A percentile compares a stretch with the other conserved stretches of the same genome.
Evolutionary conservation across 2,888 invertebrate species (phyloP).

Genomic region (Sphaeridia pumilis): DNA sequence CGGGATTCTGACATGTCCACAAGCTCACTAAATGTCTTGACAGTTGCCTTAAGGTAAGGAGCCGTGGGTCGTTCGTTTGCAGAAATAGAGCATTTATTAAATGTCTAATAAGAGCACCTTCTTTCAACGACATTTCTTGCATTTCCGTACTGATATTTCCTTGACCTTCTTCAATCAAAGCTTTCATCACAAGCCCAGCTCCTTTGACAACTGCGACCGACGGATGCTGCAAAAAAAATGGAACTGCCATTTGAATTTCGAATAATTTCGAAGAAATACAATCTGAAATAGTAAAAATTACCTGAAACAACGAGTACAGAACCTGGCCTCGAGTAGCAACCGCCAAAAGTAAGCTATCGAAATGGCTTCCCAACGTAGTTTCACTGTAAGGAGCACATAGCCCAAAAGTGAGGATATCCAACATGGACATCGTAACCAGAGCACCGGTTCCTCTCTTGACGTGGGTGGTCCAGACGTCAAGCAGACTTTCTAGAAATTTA

Average conservation of each 20-base stretch:
- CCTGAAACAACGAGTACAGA: constrained; percentile 83
- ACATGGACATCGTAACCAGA: constrained; percentile 89
- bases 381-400: constrained; percentile 98
- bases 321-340: constrained; percentile 84
- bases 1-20: constrained; percentile 90
- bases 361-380: constrained; percentile 93
- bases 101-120: constrained; percentile 91
- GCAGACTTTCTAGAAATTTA: constrained; percentile 78
- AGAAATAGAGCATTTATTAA: constrained; percentile 81
- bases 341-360: constrained; percentile 84
- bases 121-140: constrained; percentile 90
- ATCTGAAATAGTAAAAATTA: constrained; percentile 39
- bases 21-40: constrained; percentile 87
- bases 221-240: constrained; percentile 59
- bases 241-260: background rate
- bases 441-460: constrained; percentile 92
- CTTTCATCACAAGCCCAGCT: constrained; percentile 92
- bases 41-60: constrained; percentile 78
- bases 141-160: constrained; percentile 81
- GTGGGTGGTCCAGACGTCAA: constrained; percentile 90
- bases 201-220: constrained; percentile 97
- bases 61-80: constrained; percentile 57
- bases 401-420: constrained; percentile 95
- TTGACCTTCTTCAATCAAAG: constrained; percentile 94
- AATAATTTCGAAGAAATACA: no score